These are phyloP conservation scores for Melolontha melolontha DNA, from an alignment of 2,888 invertebrate species.

Conservation along the genomic window DNA sequence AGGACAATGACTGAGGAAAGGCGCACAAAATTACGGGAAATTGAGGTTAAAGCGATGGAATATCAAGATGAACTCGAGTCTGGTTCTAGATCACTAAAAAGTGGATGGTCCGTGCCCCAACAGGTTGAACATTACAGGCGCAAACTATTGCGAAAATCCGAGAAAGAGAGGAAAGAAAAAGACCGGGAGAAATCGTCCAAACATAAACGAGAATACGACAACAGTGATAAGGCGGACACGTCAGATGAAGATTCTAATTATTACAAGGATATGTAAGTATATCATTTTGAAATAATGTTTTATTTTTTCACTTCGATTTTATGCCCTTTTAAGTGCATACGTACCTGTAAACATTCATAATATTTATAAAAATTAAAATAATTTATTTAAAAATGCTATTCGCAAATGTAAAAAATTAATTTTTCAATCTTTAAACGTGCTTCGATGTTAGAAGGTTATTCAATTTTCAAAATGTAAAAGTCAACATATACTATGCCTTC, in stretches of 20 bases:
- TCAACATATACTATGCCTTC: too few species aligned
- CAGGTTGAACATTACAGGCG: slow-evolving; percentile 92
- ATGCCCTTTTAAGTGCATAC: slow-evolving; percentile 42
- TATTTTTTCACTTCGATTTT: slow-evolving; percentile 30
- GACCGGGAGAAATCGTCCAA: slow-evolving; percentile 55
- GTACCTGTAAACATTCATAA: not conserved
- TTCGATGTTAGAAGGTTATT: too few species aligned
- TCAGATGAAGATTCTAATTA: slow-evolving; percentile 61
- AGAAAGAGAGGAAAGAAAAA: slow-evolving; percentile 63
- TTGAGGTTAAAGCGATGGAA: slow-evolving; percentile 94
- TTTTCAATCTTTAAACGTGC: too few species aligned
- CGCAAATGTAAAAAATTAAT: too few species aligned
- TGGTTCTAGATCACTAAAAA: slow-evolving; percentile 79
- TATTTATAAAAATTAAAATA: not conserved
- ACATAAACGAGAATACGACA: slow-evolving; percentile 62
- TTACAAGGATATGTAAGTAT: slow-evolving; percentile 65
- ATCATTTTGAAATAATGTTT: slow-evolving; percentile 37
- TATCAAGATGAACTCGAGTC: slow-evolving; percentile 97
- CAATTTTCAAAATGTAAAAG: too few species aligned
- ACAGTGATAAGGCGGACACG: slow-evolving; percentile 59
- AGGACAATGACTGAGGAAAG: slow-evolving; percentile 76
- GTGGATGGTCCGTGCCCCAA: slow-evolving; percentile 80
- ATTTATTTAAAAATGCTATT: too few species aligned
- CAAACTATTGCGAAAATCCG: slow-evolving; percentile 84
- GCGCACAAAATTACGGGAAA: slow-evolving; percentile 84